Conservation (phyloP, 2,888 invertebrate species). For the Tyria jacobaeae region DNA sequence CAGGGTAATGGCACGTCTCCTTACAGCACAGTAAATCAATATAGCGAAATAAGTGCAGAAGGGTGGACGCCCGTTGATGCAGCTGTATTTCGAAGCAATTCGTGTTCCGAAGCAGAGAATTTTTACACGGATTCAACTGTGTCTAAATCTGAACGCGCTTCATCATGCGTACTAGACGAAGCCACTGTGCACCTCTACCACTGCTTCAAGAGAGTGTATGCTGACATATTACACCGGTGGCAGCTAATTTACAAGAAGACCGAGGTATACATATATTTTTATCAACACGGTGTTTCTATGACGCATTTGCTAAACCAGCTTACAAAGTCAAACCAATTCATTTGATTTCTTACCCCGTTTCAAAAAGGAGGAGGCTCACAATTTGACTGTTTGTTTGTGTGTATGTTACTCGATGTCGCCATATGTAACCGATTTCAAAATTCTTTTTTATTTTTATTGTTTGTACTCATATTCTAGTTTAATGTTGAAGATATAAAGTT, state of each 20-base stretch:
- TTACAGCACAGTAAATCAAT: conserved; percentile 94
- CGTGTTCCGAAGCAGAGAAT: conserved; percentile 95
- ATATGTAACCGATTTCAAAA: too few relatives aligned
- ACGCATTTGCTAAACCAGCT: too few relatives aligned
- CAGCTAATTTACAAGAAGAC: conserved; percentile 92
- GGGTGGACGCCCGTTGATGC: conserved; percentile 90
- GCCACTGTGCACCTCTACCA: conserved; percentile 89
- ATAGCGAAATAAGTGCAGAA: conserved; percentile 91
- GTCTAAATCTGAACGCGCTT: conserved; percentile 70
- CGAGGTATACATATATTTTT: too few relatives aligned
- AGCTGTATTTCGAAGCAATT: conserved; percentile 90
- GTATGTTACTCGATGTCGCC: too few relatives aligned
- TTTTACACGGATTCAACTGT: conserved; percentile 78
- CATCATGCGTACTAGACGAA: conserved; percentile 78
- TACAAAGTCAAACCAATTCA: too few relatives aligned
- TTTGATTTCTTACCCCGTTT: too few relatives aligned
- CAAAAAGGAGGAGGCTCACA: too few relatives aligned
- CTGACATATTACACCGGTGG: conserved; percentile 95
- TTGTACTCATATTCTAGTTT: too few relatives aligned
- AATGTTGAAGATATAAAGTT: too few relatives aligned
- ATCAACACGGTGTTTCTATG: too few relatives aligned
- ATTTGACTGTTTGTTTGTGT: too few relatives aligned
- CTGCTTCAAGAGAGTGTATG: conserved; percentile 94
- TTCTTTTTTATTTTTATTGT: too few relatives aligned
- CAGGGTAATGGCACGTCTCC: conserved; percentile 91